A percentile compares a stretch with the other conserved stretches of the same genome.
Conservation (phyloP, 2,113 vertebrate species). For the Cryptotis parvus region DNA sequence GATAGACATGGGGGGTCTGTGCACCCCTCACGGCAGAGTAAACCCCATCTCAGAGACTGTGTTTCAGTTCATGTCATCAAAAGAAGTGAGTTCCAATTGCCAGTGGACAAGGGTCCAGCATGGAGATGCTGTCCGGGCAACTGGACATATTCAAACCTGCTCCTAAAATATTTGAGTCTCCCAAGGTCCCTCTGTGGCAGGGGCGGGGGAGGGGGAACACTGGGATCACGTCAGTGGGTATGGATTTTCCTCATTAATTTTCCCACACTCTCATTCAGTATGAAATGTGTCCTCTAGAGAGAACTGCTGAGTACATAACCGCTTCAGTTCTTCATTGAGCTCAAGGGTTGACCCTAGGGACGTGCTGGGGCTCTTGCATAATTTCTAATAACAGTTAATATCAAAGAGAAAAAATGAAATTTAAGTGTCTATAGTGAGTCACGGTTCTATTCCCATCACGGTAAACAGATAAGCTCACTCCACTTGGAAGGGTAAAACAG, state of each 20-base stretch:
- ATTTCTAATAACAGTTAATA: neutral
- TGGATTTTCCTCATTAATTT: neutral
- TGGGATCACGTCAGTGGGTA: neutral
- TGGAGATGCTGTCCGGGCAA: neutral
- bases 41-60: too few species aligned
- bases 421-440: neutral
- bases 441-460: neutral
- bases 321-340: neutral
- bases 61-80: too few species aligned
- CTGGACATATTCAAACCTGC: neutral
- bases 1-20: neutral
- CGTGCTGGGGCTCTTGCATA: neutral
- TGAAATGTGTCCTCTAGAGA: neutral
- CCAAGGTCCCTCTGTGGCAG: neutral
- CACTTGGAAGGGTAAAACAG: neutral
- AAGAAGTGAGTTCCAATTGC: too few species aligned
- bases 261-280: neutral
- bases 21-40: too few species aligned
- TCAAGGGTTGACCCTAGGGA: neutral
- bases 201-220: rapidly evolving
- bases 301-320: neutral
- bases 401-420: neutral
- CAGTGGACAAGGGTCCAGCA: neutral
- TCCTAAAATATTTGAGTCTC: neutral
- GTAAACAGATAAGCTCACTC: neutral